Base-by-base conservation (phyloP, 2,797 vertebrate genomes). In the Euthynnus affinis region DNA sequence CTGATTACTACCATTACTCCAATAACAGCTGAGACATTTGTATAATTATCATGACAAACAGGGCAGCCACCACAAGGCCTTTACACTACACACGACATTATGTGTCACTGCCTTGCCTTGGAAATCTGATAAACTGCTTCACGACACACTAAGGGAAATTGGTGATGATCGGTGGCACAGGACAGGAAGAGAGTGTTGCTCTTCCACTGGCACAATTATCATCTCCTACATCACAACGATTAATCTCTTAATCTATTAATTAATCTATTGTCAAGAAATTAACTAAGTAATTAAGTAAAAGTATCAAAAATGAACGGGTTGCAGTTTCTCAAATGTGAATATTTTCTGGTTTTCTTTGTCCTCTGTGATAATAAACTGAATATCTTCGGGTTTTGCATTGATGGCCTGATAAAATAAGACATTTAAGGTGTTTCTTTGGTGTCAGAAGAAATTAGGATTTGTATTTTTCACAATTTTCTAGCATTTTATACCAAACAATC, bases 21-120 rank as follows among this genome's bases (percentile, higher is more conserved):
- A 76, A 52, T 66, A 68, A 44, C 61, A 63, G 57, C 46, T 37
- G 64, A 72, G 49, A 72, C 51, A 59, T 71, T 77, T 72, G 27
- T 71, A 40, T 58, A 74, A 80, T 80, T 57, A 77, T n/a, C 34
- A 68, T 25, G 73, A 73, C 71, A 69, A 87, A 83, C 56, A 56
- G 42, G 48, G 59, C 9, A 18, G 52, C 29, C 15, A 25, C 53
- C 46, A 32, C 37, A 42, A 20, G 59, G 34, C 46, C 58, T 66
- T 56, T 18, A 29, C 20, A 5, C 48, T 65, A 40, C 48, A 67
- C n/a, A 61, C 46, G 42, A 71, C 15, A 74, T 55, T 34, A 29
- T 62, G 52, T 74, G 8, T 55, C 29, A 68, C 51, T 76, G 53
- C 2, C 42, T 65, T 62, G 44, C 14, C 2, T 20, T 25, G 27